Conservation (phyloP, 2,888 invertebrate species). For the Ormyrus nitidulus region DNA sequence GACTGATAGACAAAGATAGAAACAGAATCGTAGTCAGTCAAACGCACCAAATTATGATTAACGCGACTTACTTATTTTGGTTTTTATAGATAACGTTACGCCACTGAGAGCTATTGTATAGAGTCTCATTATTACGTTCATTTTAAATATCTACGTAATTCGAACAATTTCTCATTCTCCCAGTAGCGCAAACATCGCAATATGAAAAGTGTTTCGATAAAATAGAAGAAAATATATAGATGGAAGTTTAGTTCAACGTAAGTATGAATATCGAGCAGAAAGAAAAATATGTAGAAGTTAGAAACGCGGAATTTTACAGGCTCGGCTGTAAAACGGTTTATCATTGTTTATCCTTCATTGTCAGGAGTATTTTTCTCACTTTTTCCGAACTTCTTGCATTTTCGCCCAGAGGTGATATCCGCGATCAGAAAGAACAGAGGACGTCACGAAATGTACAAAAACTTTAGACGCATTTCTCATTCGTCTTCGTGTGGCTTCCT, state of each 20-base stretch:
- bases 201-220: constrained; percentile 7
- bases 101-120: constrained; percentile 5
- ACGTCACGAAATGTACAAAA: constrained; percentile 23
- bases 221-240: background rate
- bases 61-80: background rate
- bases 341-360: constrained; percentile 37
- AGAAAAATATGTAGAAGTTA: constrained; percentile 25
- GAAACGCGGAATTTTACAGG: background rate
- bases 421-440: constrained; percentile 16
- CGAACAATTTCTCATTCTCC: background rate
- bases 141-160: no score
- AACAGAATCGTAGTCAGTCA: constrained; percentile 32
- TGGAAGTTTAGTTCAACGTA: background rate
- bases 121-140: no score
- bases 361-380: constrained; percentile 24
- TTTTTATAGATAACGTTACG: background rate
- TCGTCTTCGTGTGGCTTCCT: constrained; percentile 27
- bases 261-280: constrained; percentile 2
- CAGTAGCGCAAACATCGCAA: constrained; percentile 1
- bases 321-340: background rate
- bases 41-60: constrained; percentile 13
- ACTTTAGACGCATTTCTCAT: constrained; percentile 29
- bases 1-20: constrained; percentile 64
- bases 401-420: constrained; percentile 2
- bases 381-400: background rate